Base-by-base conservation (phyloP, 92 coral and sea anemone species). In the Ricordea florida region DNA sequence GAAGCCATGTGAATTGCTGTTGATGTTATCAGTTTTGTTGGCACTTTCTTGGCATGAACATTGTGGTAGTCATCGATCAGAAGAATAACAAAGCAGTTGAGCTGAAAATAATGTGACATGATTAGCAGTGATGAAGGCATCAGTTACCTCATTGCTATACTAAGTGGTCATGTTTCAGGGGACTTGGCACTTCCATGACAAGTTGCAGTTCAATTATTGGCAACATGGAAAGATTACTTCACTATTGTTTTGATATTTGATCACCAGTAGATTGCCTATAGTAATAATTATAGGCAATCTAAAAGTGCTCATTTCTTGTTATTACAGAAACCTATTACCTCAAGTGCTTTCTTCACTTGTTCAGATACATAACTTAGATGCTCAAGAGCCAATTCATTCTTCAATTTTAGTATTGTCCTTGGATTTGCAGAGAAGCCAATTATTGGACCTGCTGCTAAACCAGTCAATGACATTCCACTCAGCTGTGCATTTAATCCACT, bases 1-100 rank as follows among this genome's bases (percentile, higher is more conserved):
- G 82, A 76, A 18, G 82, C 82, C 73, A 76, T 63, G 62, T 76
- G 82, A 2, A 64, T 32, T 48, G 82, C 82, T 14, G 37, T 27
- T 4, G 82, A 62, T 14, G 74, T 76, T 3, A 41, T 36, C 23
- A 64, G 72, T 42, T 28, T 27, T 10, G 72, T 50, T 32, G 74
- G 82, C 2, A 50, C 53, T 65, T 76, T 50, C 18, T 62, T 76
- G 9, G 74, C 45, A 30, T 62, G 82, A 16, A 76, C 50, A 6
- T 76, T 76, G 8, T 76, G 82, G 5, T 62, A 76, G 16, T 63
- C 81, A 61, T 74, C 72, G n/a, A 61, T 33, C 71, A 74, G 59
- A 14, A 74, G 72, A 6, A 60, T 44, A 27, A 40, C 33, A 62
- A n/a, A n/a, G 48, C 71, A 72, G 68, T 72, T 72, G 0, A 44